Percentiles rank a stretch among this genome's conserved stretches.
These are phyloP conservation scores for Epinotia ramella DNA, from an alignment of 2,888 invertebrate species.

Conservation along the genomic window DNA sequence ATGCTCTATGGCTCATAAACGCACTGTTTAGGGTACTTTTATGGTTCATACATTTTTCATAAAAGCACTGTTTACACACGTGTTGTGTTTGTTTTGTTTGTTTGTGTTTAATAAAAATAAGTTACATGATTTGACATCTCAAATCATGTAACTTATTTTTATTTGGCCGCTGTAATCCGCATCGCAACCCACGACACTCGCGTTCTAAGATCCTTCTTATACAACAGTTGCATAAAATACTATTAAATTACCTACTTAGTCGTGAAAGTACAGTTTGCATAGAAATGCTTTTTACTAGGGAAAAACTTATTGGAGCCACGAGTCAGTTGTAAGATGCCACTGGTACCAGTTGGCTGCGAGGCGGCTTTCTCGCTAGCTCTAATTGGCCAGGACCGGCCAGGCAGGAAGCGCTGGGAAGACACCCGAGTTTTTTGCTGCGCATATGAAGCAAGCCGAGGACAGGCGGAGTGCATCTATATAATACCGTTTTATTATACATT, in stretches of 20 bases:
- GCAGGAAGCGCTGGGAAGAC: slow-evolving; percentile 64
- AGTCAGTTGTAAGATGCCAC: slow-evolving; percentile 33
- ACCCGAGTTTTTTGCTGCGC: slow-evolving; percentile 54
- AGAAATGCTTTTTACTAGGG: slow-evolving; percentile 4
- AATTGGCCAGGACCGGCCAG: slow-evolving; percentile 49
- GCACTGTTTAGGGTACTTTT: too few relatives aligned
- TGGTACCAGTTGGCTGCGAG: slow-evolving; percentile 44
- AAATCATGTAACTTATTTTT: too few relatives aligned
- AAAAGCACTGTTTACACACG: too few relatives aligned
- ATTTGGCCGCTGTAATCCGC: too few relatives aligned
- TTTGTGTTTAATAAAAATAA: too few relatives aligned
- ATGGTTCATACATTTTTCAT: too few relatives aligned
- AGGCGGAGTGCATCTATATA: slow-evolving; percentile 38
- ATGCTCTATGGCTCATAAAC: too few relatives aligned
- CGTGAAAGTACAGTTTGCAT: slow-evolving; percentile 18
- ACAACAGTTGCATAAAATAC: too few relatives aligned
- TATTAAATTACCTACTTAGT: neutral
- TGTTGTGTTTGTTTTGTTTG: too few relatives aligned
- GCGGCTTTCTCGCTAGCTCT: slow-evolving; percentile 55
- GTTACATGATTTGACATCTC: too few relatives aligned
- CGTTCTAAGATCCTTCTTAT: too few relatives aligned
- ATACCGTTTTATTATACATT: slow-evolving; percentile 23
- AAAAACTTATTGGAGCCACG: slow-evolving; percentile 35
- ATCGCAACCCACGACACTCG: too few relatives aligned
- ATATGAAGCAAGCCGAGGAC: slow-evolving; percentile 47